Base-by-base conservation (phyloP, 2,888 invertebrate species). In the Creontiades dilutus region DNA sequence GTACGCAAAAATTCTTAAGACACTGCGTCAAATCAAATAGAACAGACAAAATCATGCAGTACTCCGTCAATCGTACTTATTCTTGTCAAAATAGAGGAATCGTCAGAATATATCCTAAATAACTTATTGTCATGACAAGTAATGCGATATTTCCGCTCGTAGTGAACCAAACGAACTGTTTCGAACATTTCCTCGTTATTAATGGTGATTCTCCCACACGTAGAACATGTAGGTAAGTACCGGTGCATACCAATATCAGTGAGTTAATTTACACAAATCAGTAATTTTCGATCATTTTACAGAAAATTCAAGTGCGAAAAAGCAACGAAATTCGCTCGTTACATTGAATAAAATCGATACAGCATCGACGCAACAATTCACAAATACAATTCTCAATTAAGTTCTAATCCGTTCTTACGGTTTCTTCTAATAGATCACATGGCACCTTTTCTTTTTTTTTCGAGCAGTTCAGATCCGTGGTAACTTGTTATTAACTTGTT, bases 381-480 rank as follows among this genome's bases (percentile, higher is more conserved):
- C 12, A 11, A 82, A 82, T 82, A 82, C 19, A 52, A 1, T 23
- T 19, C 13, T 12, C 68, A 68, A 23, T 68, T 68, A 23, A 23
- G 37, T 37, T 68, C 68, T 68, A 68, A 68, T 7, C 19, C 68
- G 68, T 14, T 52, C 52, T 37, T 16, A n/a, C 57, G 57, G 68
- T 48, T 82, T 48, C 52, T 23, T 52, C 52, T 52, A 48, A 61
- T 52, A 61, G n/a, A 61, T 61, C 55, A 28, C 57, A 85, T 85
- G 85, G 78, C 88, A 88, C 88, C 78, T 76, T 88, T 80, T n/a
- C n/a, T n/a, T 55, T 37, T 28, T 47, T 87, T 88, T 68, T 68
- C 68, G 19, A 37, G 37, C 80, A 68, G 14, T 46, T 88, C 80
- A 88, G 88, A 88, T 88, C 88, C 27, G 78, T 78, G 88, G 88